phyloP scores from a whole-genome alignment of 2,888 invertebrate species.

The Physocephala rufipes region DNA sequence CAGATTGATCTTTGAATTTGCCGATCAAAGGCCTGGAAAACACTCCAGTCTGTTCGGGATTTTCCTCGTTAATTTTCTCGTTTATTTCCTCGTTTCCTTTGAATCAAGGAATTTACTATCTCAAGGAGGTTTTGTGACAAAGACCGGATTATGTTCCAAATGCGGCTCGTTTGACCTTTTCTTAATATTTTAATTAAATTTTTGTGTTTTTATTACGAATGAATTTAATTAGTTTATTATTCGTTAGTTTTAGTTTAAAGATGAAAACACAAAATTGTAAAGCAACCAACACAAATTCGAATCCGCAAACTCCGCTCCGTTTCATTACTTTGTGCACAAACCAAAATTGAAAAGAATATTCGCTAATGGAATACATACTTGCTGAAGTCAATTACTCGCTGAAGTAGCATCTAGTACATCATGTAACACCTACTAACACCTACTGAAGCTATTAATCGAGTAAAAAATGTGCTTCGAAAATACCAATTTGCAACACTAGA shows the following conservation, averaged over 20 bases:
- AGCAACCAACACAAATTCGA: conserved; percentile 23
- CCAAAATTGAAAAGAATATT: too few relatives aligned
- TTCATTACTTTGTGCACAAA: conserved; percentile 15
- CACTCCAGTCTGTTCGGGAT: not conserved
- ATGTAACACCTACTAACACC: too few relatives aligned
- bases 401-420: too few relatives aligned
- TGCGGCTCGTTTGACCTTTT: not conserved
- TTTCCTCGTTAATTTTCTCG: not conserved
- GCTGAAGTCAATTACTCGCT: not conserved
- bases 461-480: too few relatives aligned
- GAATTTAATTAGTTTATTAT: conserved; percentile 3
- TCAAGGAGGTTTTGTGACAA: conserved; percentile 26
- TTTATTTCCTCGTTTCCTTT: not conserved
- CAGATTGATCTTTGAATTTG: not conserved
- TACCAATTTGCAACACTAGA: too few relatives aligned
- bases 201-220: conserved; percentile 5
- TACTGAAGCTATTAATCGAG: too few relatives aligned
- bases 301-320: not conserved
- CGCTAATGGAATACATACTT: too few relatives aligned
- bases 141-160: not conserved
- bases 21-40: not conserved
- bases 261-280: too few relatives aligned
- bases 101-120: too few relatives aligned
- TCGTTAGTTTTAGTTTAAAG: conserved; percentile 17
- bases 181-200: not conserved